Base-by-base conservation (phyloP, 2,888 invertebrate genomes). In the Pyrrhia umbra region DNA sequence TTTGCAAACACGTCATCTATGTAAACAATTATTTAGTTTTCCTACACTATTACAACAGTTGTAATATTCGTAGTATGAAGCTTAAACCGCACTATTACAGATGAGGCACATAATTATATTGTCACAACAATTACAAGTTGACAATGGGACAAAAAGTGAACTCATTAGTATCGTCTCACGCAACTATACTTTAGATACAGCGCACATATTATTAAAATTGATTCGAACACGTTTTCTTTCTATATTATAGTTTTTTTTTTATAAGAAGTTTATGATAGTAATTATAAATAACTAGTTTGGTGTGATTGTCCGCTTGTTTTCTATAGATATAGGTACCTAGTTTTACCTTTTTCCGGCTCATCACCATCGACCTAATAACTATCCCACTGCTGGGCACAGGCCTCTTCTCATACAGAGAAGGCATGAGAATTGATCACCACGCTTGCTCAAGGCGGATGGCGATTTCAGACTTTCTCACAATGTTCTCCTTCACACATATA, bases 61-160 rank as follows among this genome's bases (percentile, higher is more conserved):
- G 34, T 56, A 56, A 45, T 51, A 61, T 40, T 68, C 61, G 56
- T 49, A 37, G 34, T 18, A 43, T 40, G 52, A 45, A 68, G 51
- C 20, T 42, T 39, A 66, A 49, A 52, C 16, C 13, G 47, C 18
- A 39, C 40, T n/a, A 49, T 67, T 56, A 43, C 1, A 20, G 2
- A 5, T 25, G 13, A 25, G 25, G 45, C 30, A 57, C 45, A 75
- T 69, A 69, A 69, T 72, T 69, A 54, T 71, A 60, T 42, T 50
- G 72, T 57, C 27, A 55, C 51, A 71, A 54, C 56, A 54, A 75
- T 75, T 75, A 75, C 1, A 20, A 23, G 13, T 13, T 75, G 71
- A 73, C 73, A 73, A 73, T 73, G 66, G 73, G 2, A 40, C 65
- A 73, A 73, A 75, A 73, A 76, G 30, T 34, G 0, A 8, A 16